Evolutionary conservation across 64 coral and sea anemone genomes (phyloP).

Genomic region (Orbicella faveolata): DNA sequence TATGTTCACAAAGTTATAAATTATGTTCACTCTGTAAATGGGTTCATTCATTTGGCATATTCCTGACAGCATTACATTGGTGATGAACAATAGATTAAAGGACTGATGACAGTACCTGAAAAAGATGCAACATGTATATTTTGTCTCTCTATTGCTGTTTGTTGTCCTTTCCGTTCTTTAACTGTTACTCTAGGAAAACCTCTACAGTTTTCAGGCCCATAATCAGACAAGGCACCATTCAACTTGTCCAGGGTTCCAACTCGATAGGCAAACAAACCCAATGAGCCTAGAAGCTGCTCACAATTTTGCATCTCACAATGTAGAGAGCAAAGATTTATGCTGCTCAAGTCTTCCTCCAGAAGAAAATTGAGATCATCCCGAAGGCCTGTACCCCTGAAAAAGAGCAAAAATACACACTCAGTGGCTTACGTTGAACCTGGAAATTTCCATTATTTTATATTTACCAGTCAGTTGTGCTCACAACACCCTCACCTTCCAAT

Average conservation of each 20-base stretch:
- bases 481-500: conserved; percentile 49
- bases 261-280: conserved; percentile 40
- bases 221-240: conserved; percentile 12
- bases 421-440: too few species aligned
- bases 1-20: too few species aligned
- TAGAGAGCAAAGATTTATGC: conserved; percentile 58
- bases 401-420: too few species aligned
- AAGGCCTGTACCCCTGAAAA: not conserved
- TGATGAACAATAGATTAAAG: too few species aligned
- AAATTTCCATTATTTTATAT: too few species aligned
- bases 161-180: conserved; percentile 12
- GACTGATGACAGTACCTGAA: conserved; percentile 24
- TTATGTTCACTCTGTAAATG: too few species aligned
- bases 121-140: conserved; percentile 52
- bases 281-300: conserved; percentile 26
- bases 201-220: conserved; percentile 41
- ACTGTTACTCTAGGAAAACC: conserved; percentile 36
- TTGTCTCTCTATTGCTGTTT: conserved; percentile 39
- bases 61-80: too few species aligned
- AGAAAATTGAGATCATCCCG: conserved; percentile 64
- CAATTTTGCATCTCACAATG: not conserved
- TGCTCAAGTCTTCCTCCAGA: conserved; percentile 63
- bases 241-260: conserved; percentile 14
- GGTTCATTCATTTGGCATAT: too few species aligned
- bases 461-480: too few species aligned